These are phyloP conservation scores for Morpho achilles DNA, from an alignment of 2,888 invertebrate genomes.

Conservation along the genomic window DNA sequence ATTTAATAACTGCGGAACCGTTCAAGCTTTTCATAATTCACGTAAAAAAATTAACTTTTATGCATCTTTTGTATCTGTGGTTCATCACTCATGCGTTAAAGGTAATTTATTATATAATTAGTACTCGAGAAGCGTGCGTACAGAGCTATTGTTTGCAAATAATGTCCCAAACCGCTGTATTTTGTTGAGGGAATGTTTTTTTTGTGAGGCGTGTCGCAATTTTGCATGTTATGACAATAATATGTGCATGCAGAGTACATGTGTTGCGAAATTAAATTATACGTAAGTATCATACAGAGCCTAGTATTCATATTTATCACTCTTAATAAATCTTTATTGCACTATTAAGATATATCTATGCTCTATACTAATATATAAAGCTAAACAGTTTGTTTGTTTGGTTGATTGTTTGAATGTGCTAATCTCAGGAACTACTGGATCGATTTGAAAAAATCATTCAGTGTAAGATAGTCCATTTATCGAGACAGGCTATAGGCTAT, in stretches of 20 bases:
- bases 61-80: conserved; percentile 4
- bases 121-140: conserved; percentile 21
- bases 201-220: conserved; percentile 21
- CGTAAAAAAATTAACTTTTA: conserved; percentile 2
- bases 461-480: too few relatives aligned
- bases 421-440: too few relatives aligned
- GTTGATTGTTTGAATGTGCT: too few relatives aligned
- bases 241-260: background rate
- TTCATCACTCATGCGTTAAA: conserved; percentile 15
- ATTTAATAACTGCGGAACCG: background rate
- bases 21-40: background rate
- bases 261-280: background rate
- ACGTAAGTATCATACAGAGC: too few relatives aligned
- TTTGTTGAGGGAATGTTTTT: conserved; percentile 8
- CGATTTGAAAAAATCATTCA: too few relatives aligned
- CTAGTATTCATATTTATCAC: too few relatives aligned
- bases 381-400: too few relatives aligned
- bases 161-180: conserved; percentile 15
- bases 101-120: conserved; percentile 26
- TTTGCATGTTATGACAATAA: background rate
- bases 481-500: too few relatives aligned
- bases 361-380: too few relatives aligned
- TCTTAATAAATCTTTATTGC: too few relatives aligned
- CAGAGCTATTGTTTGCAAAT: conserved; percentile 28
- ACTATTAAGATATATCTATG: too few relatives aligned